phyloP scores from a whole-genome alignment of 2,888 invertebrate species.

The Drosophila antonietae region DNA sequence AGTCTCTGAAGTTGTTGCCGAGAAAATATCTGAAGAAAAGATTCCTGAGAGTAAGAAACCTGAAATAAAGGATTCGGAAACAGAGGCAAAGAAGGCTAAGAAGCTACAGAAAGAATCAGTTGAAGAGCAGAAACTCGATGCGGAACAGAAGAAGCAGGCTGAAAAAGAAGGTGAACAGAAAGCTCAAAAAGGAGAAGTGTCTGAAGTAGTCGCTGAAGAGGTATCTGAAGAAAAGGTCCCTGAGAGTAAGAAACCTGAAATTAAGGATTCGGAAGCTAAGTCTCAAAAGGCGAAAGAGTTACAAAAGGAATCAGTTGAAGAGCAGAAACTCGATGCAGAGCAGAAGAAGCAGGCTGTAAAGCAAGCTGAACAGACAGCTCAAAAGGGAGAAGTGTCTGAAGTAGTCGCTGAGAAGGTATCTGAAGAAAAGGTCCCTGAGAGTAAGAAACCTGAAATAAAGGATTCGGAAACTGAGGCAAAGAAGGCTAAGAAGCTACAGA shows the following conservation, averaged over 20 bases:
- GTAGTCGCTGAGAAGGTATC: conserved; percentile 20
- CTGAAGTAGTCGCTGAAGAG: too few relatives aligned
- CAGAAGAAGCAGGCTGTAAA: conserved; percentile 15
- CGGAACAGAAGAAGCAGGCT: conserved; percentile 4
- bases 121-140: conserved; percentile 16
- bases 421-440: background rate
- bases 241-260: background rate
- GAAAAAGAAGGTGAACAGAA: background rate
- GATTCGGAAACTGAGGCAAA: conserved; percentile 7
- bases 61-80: background rate
- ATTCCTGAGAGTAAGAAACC: background rate
- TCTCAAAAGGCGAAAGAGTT: too few relatives aligned
- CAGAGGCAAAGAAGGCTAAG: conserved; percentile 12
- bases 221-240: background rate
- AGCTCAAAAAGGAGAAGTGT: too few relatives aligned
- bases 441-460: background rate
- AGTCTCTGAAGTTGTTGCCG: conserved; percentile 26
- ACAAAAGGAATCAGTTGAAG: conserved; percentile 1
- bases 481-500: conserved; percentile 4
- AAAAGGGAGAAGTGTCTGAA: conserved; percentile 32
- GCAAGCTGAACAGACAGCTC: conserved; percentile 9
- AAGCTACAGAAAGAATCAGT: conserved; percentile 5
- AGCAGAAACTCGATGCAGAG: background rate
- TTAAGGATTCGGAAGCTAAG: background rate
- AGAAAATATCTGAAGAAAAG: conserved; percentile 12